Evolutionary conservation across 2,113 vertebrate genomes (phyloP).

Genomic region (Gambusia holbrooki): DNA sequence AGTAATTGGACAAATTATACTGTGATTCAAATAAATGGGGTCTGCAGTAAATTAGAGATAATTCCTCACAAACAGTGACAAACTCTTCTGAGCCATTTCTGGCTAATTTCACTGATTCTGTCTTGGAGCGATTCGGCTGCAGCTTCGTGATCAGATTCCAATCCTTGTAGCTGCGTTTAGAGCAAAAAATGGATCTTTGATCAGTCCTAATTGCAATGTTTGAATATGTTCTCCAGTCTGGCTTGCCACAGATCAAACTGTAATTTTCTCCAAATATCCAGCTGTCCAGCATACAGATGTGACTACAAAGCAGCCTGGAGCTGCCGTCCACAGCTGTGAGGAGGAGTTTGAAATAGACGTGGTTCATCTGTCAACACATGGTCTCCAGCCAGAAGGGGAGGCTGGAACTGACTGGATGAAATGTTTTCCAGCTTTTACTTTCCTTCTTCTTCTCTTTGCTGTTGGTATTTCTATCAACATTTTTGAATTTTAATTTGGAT

Average conservation of each 20-base stretch:
- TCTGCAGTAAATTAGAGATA: slow-evolving; percentile 7
- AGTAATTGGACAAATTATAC: no score
- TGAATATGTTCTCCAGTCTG: slow-evolving; percentile 59
- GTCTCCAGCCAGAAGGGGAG: slow-evolving; percentile 55
- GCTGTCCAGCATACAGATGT: slow-evolving; percentile 77
- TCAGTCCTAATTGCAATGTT: slow-evolving; percentile 57
- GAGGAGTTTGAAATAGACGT: slow-evolving; percentile 65
- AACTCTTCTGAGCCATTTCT: background rate
- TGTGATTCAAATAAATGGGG: slow-evolving; percentile 11
- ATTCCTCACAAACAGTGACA: slow-evolving; percentile 23
- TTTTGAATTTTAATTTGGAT: background rate
- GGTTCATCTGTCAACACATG: slow-evolving; percentile 69
- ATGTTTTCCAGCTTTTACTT: slow-evolving; percentile 12
- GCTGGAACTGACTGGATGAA: slow-evolving; percentile 24
- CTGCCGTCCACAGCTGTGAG: slow-evolving; percentile 73
- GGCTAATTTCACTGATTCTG: slow-evolving; percentile 28
- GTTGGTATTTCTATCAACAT: slow-evolving; percentile 7
- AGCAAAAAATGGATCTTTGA: slow-evolving; percentile 61
- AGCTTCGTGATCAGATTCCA: slow-evolving; percentile 34
- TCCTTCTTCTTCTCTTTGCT: background rate
- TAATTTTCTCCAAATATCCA: slow-evolving; percentile 72
- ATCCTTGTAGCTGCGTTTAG: slow-evolving; percentile 23
- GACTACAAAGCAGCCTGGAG: slow-evolving; percentile 72
- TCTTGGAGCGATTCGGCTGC: slow-evolving; percentile 10
- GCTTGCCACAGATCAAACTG: slow-evolving; percentile 63